Percentiles rank a stretch among this genome's conserved stretches.
phyloP scores from a whole-genome alignment of 2,113 vertebrate species.

The Dolichotis patagonum region DNA sequence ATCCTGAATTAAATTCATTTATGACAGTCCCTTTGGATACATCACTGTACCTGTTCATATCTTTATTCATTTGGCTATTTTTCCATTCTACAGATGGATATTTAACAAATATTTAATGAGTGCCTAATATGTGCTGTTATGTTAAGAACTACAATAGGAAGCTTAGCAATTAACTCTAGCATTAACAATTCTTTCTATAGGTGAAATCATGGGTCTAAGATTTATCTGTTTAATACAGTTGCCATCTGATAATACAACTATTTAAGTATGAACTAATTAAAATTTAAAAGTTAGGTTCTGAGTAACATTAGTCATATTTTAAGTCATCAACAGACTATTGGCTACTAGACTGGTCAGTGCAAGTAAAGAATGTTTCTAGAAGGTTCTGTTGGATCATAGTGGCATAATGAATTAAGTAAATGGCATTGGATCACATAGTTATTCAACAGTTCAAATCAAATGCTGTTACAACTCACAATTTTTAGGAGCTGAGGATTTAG shows the following conservation, averaged over 20 bases:
- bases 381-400: neutral
- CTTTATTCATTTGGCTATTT: neutral
- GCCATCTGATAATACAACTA: neutral
- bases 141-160: neutral
- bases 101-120: neutral
- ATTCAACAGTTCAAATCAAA: neutral
- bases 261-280: slow-evolving; percentile 11
- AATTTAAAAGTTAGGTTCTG: neutral
- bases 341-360: neutral
- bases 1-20: slow-evolving; percentile 10
- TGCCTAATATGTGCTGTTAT: neutral
- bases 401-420: neutral
- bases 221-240: neutral
- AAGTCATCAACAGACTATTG: neutral
- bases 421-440: neutral
- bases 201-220: neutral
- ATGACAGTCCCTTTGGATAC: neutral
- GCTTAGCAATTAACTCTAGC: neutral
- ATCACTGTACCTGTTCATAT: neutral
- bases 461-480: neutral
- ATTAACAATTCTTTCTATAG: neutral
- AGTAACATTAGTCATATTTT: neutral
- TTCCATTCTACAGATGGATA: slow-evolving; percentile 6
- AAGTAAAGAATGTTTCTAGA: neutral
- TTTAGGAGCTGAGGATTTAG: neutral